Conservation (phyloP, 2,888 invertebrate genomes). For the Cephus pulcher region DNA sequence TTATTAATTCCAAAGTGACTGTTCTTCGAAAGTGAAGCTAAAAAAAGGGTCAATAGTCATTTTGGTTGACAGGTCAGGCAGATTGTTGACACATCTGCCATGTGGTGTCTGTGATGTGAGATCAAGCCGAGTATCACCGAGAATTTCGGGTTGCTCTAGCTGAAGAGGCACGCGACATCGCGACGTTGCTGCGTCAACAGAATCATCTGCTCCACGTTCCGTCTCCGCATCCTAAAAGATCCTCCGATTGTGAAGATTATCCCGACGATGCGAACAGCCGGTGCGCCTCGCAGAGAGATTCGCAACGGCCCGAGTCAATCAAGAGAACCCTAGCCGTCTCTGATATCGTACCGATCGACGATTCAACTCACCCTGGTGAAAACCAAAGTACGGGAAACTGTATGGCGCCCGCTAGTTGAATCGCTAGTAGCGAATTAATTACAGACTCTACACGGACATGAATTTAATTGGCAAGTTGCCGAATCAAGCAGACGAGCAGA, state of each 20-base stretch:
- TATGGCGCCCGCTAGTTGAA: background rate
- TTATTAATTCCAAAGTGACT: conserved; percentile 26
- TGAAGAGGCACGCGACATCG: conserved; percentile 57
- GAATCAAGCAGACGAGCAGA: conserved; percentile 16
- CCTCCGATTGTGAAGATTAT: conserved; percentile 32
- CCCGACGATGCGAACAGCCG: background rate
- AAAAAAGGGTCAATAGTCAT: conserved; percentile 40
- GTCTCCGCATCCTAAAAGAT: conserved; percentile 57
- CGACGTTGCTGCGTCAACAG: conserved; percentile 53
- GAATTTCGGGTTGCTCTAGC: conserved; percentile 46
- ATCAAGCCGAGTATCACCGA: conserved; percentile 52
- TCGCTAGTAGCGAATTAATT: background rate
- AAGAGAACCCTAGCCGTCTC: background rate
- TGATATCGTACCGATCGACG: background rate
- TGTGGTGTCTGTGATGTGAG: conserved; percentile 46
- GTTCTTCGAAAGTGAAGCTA: conserved; percentile 30
- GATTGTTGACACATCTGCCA: conserved; percentile 40
- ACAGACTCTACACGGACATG: background rate
- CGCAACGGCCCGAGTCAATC: background rate
- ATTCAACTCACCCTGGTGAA: background rate
- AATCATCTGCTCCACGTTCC: conserved; percentile 60
- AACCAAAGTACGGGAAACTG: background rate
- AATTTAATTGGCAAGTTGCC: conserved; percentile 4
- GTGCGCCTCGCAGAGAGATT: background rate
- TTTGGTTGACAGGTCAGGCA: conserved; percentile 56